Conservation (phyloP, 2,113 vertebrate genomes). For the Morphnarchus princeps region DNA sequence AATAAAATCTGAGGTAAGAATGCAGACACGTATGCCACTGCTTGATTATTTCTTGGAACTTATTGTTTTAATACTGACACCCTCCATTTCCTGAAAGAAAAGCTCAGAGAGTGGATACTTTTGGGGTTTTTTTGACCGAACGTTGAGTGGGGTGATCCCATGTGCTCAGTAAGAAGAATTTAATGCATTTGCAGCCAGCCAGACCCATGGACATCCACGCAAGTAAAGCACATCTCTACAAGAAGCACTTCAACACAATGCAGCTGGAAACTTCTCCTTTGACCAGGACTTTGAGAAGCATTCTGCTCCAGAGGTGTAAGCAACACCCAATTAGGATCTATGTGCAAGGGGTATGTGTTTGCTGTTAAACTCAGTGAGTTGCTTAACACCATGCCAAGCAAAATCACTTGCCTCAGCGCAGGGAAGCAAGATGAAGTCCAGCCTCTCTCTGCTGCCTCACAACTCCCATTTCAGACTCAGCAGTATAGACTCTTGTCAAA, state of each 20-base stretch:
- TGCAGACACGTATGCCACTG: accelerated
- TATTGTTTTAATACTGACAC: background rate
- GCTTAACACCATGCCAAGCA: background rate
- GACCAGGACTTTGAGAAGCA: background rate
- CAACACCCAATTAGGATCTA: accelerated
- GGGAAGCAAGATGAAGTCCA: background rate
- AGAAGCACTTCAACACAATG: background rate
- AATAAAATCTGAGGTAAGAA: background rate
- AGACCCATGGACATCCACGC: accelerated
- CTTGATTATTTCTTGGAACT: background rate
- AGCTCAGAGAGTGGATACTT: background rate
- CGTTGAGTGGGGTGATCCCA: background rate
- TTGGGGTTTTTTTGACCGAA: background rate
- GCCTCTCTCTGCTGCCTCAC: background rate
- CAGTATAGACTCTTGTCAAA: background rate
- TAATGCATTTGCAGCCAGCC: background rate
- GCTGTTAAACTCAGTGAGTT: background rate
- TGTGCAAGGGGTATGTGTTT: accelerated
- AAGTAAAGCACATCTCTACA: background rate
- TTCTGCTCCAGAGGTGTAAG: background rate
- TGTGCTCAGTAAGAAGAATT: background rate
- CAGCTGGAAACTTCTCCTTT: background rate
- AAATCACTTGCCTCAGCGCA: background rate
- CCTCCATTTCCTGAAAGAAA: background rate
- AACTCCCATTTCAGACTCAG: background rate